Evolutionary conservation across 2,888 invertebrate genomes (phyloP), one percentile per base, ranked within the genome.

Genomic region (Eucera pruinosa): DNA sequence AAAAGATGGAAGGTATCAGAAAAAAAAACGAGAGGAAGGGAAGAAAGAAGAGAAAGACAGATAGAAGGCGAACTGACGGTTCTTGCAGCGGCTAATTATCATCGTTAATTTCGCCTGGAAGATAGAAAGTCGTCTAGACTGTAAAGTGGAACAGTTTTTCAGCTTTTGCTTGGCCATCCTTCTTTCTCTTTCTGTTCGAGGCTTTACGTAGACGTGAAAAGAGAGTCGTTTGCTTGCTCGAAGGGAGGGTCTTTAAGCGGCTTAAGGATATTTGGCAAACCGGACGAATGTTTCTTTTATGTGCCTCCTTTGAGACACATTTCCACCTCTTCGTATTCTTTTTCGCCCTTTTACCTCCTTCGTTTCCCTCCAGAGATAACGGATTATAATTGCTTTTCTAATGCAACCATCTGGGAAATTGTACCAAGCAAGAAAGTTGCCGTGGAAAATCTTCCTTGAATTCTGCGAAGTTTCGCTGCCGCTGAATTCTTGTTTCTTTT

Each of bases 231-330:
- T 58, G 39, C 64, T 48, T 50, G 50, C 27, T 64, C 20, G 45
- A 45, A 36, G 47, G 43, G 39, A 41, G 18, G 64, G 52, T 47
- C 60, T 71, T 76, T 65, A 64, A 76, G 66, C 65, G 23, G 71
- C 60, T 71, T 70, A 64, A 70, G 58, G 45, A 75, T 70, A 70
- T 75, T 75, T 70, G 75, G 52, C 58, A 75, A 82, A 86, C 83
- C 82, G 84, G 72, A 80, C 82, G 80, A 86, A 84, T 83, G 83
- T 80, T 78, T 72, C 79, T 62, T 69, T 74, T 62, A 69, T 58
- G 48, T 43, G 41, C 41, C 61, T 67, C 43, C 62, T 74, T 69
- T 64, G 55, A 67, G 45, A 57, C 67, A 64, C 67, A 57, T 47
- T 78, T 70, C 77, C 64, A 52, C 68, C 68, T 52, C 65, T 73